Conservation (phyloP, 2,797 vertebrate genomes). For the Hippocampus kuda region DNA sequence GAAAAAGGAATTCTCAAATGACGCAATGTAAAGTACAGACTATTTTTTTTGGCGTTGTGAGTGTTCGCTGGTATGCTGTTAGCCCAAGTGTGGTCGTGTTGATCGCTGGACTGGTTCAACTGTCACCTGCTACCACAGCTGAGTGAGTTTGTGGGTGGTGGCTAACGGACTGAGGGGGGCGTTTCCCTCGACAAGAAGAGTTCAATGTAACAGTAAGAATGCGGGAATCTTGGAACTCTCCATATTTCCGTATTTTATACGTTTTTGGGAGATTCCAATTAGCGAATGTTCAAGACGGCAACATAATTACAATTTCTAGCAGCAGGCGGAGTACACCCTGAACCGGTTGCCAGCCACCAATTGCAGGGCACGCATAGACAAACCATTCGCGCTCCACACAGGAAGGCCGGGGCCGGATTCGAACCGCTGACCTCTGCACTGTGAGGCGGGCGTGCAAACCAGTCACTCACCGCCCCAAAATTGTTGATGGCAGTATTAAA, state of each 20-base stretch:
- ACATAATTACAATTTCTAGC: too few species aligned
- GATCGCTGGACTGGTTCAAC: slow-evolving; percentile 30
- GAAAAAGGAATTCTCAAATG: slow-evolving; percentile 1
- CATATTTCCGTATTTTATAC: background rate
- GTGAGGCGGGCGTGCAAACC: too few species aligned
- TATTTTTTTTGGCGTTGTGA: background rate
- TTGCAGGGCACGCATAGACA: too few species aligned
- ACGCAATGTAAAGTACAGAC: background rate
- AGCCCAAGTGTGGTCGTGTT: background rate
- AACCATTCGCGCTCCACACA: too few species aligned
- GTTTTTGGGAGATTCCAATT: too few species aligned
- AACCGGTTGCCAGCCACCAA: too few species aligned
- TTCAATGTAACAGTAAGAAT: slow-evolving; percentile 3
- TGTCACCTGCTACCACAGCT: slow-evolving; percentile 47
- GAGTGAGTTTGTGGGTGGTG: slow-evolving; percentile 50
- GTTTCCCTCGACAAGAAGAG: slow-evolving; percentile 7
- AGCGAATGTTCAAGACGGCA: too few species aligned
- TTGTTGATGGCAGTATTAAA: too few species aligned
- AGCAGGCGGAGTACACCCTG: too few species aligned
- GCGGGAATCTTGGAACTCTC: background rate
- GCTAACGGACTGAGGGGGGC: slow-evolving; percentile 19
- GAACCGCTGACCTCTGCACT: too few species aligned
- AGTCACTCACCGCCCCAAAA: too few species aligned
- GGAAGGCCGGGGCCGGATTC: too few species aligned
- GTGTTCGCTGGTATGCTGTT: background rate